Evolutionary conservation across 1,140 invertebrate genomes (phyloP).

Genomic region (Lepeophtheirus salmonis): DNA sequence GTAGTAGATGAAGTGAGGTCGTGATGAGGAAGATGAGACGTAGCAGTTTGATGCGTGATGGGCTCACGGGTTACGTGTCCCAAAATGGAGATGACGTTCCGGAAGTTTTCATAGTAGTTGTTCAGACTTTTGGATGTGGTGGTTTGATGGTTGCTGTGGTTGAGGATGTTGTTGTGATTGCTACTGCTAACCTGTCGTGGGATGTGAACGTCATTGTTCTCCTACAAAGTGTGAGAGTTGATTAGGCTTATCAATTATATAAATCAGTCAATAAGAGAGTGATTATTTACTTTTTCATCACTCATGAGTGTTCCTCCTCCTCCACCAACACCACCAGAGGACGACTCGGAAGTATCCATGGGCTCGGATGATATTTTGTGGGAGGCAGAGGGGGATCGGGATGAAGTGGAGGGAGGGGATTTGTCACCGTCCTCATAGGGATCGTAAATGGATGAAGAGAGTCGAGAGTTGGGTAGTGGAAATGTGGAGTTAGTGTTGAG

Average conservation of each 20-base stretch:
- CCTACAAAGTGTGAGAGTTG: background rate
- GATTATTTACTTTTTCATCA: background rate
- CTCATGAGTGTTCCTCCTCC: background rate
- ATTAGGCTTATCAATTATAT: background rate
- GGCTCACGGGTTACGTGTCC: slow-evolving; percentile 9
- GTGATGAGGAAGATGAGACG: background rate
- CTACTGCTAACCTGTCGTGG: background rate
- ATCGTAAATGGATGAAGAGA: background rate
- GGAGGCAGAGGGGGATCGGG: background rate
- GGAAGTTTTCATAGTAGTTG: slow-evolving; percentile 13
- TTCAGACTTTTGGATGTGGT: slow-evolving; percentile 4
- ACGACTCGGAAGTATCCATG: background rate
- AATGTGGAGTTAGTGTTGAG: background rate
- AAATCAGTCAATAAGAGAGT: too few species aligned
- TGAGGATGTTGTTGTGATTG: background rate
- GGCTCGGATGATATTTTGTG: background rate
- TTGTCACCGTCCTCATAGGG: background rate
- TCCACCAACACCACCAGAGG: background rate
- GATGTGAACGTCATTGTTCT: background rate
- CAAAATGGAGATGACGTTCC: slow-evolving; percentile 13
- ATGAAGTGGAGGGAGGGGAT: background rate
- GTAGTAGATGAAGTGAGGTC: background rate
- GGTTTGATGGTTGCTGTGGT: background rate
- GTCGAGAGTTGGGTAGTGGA: background rate
- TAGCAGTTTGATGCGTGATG: too few species aligned